Evolutionary conservation across 2,113 vertebrate species (phyloP), one percentile per base, ranked within the genome.

Genomic region (Pogonocichla stellata): DNA sequence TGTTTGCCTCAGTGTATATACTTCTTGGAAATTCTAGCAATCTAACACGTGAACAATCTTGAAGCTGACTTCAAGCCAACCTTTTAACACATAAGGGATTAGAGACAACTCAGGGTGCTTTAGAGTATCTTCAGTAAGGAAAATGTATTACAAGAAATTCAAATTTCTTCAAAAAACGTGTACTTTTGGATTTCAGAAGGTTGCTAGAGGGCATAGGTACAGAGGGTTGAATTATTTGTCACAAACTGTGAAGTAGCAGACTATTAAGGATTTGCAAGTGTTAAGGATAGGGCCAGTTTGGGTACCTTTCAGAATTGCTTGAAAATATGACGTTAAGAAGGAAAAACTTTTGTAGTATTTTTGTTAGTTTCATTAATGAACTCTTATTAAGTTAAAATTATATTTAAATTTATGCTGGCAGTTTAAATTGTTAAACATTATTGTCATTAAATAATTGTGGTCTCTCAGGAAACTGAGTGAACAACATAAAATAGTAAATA

Each of bases 1-100:
- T 24, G 31, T 6, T 78, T 85, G 15, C 14, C 33, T 82, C 23
- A 26, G 20, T 24, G 7, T 18, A 42, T 42, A 33, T 8, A 38
- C 4, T 90, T 51, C 17, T n/a, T 67, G 47, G 19, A 62, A 93
- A 67, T 72, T 83, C 62, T 40, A 26, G 14, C 54, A 40, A 29
- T 72, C 16, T 54, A 58, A 45, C 0, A 0, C 12, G 22, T 8
- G 36, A 64, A 34, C 22, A 54, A 1, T 58, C 29, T 20, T 73
- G 64, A 72, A 53, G 4, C 33, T 67, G 53, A 58, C 57, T 72
- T 82, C 43, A 75, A 26, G 20, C 8, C 28, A 77, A 36, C 14
- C 18, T 62, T 77, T 80, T 72, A 77, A n/a, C n/a, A 9, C 10
- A 8, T 36, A 43, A 64, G 43, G 28, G 45, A 34, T 48, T 71